Evolutionary conservation across 2,888 invertebrate genomes (phyloP).

Genomic region (Callyntrura guangdongensis): DNA sequence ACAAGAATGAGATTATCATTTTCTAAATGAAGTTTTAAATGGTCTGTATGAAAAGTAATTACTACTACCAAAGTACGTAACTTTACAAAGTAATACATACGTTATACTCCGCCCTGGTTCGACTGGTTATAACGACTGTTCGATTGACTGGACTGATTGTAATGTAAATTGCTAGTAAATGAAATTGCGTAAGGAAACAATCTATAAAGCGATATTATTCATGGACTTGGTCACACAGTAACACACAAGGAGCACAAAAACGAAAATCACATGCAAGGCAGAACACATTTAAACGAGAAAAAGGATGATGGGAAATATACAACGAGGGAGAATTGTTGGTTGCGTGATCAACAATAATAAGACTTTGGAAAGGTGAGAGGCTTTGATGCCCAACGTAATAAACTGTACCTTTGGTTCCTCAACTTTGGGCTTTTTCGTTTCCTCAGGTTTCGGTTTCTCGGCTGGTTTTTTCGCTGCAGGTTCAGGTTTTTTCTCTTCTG

Average conservation of each 20-base stretch:
- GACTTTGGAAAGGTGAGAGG: neutral
- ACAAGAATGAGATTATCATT: neutral
- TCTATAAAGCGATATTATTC: neutral
- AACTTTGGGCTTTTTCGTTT: slow-evolving; percentile 82
- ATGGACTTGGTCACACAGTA: neutral
- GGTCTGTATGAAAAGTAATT: neutral
- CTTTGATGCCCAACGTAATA: neutral
- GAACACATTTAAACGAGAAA: neutral
- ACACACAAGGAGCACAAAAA: neutral
- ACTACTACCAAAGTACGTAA: neutral
- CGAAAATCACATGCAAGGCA: neutral
- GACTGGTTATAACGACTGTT: slow-evolving; percentile 9
- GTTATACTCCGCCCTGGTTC: neutral
- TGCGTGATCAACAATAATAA: neutral
- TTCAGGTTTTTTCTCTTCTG: slow-evolving; percentile 76
- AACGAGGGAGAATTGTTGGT: neutral
- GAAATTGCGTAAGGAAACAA: neutral
- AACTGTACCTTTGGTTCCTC: slow-evolving; percentile 70
- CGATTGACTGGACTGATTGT: neutral
- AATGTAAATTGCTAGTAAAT: neutral
- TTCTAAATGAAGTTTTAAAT: neutral
- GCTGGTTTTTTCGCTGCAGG: slow-evolving; percentile 75
- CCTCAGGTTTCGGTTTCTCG: slow-evolving; percentile 87
- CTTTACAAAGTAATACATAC: neutral
- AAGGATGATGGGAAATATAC: neutral